phyloP scores from a whole-genome alignment of 2,797 vertebrate species.

The Coilia nasus region DNA sequence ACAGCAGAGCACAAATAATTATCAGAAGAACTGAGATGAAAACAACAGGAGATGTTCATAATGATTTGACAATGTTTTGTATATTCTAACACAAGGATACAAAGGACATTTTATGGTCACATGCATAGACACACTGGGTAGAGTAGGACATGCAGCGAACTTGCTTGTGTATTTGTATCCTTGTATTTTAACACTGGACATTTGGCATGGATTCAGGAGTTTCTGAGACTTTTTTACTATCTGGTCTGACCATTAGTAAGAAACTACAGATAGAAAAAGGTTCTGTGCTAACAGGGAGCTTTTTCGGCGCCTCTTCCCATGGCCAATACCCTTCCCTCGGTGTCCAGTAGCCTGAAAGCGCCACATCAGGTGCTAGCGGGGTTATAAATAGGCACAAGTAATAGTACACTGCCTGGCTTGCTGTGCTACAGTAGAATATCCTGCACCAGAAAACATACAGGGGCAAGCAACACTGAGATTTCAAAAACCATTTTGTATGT shows the following conservation, averaged over 20 bases:
- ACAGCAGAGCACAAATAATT: neutral
- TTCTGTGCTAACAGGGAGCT: slow-evolving; percentile 28
- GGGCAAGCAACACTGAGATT: neutral
- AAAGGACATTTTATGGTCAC: too few species aligned
- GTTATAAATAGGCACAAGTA: slow-evolving; percentile 72
- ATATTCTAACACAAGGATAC: too few species aligned
- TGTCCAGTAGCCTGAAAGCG: slow-evolving; percentile 47
- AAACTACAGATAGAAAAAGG: neutral
- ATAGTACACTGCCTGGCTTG: slow-evolving; percentile 59
- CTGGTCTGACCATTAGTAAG: neutral
- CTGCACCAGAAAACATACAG: slow-evolving; percentile 48
- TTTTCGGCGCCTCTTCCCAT: slow-evolving; percentile 11
- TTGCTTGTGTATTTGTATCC: neutral
- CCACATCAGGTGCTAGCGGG: slow-evolving; percentile 59
- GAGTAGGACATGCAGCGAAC: too few species aligned
- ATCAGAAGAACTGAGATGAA: neutral
- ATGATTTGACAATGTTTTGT: neutral
- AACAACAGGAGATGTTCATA: neutral
- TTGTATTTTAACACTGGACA: neutral
- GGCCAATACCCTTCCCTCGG: slow-evolving; percentile 34
- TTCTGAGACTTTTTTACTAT: neutral
- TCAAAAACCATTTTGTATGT: neutral
- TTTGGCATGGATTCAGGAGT: neutral
- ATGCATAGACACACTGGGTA: too few species aligned
- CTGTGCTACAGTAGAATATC: slow-evolving; percentile 61